Base-by-base conservation (phyloP, 1,140 invertebrate genomes). In the Atta texana region DNA sequence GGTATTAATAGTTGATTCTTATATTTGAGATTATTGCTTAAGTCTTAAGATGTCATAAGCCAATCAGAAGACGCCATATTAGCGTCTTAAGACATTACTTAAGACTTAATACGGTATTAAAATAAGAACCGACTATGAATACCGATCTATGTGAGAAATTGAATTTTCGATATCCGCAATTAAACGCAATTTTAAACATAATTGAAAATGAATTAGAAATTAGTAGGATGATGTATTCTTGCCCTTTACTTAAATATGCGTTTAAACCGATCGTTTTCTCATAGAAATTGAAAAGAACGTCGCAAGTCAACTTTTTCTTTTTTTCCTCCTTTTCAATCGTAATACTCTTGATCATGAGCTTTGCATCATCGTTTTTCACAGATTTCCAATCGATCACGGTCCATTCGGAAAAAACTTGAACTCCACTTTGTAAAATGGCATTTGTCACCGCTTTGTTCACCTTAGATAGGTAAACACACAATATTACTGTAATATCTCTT, bases 231-330 rank as follows among this genome's bases (percentile, higher is more conserved):
- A 18, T 55, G 5, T 55, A 16, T 6, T 18, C 53, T n/a, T 18
- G 5, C 5, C 10, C 14, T 31, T 87, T 93, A 96, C 96, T 95
- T 93, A 94, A 94, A 89, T 96, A 96, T 31, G 95, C 94, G 68
- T 95, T 90, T 10, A 93, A 76, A 49, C 76, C 34, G 51, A 93
- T 87, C n/a, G 80, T 87, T 81, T 92, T 94, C 12, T 89, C 49
- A 61, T 71, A 10, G 53, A 93, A 93, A 57, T 87, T 87, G 0
- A 93, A n/a, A n/a, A 93, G 59, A 5, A 68, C 85, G 75, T 93
- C 91, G 57, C 92, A 93, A 0, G 31, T 6, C 0, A 93, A 28
- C 2, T 28, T 88, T 75, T 71, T 71, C 0, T 21, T 87, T n/a
- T 88, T 34, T 0, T 3, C 61, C 6, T 74, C 78, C 0, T 59